phyloP scores from a whole-genome alignment of 1,140 invertebrate species.

The Ectropis grisescens region DNA sequence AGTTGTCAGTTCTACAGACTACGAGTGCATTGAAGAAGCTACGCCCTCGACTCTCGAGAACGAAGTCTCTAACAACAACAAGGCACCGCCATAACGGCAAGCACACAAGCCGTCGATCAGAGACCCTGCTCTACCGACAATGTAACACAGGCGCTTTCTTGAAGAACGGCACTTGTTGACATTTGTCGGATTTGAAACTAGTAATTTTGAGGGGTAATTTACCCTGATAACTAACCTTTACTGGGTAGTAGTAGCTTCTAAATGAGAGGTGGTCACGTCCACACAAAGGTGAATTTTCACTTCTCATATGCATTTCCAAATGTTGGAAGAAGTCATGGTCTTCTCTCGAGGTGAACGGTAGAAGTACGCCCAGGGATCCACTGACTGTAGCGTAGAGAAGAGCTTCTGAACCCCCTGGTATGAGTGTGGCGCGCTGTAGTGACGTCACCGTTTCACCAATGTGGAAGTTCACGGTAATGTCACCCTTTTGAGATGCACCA shows the following conservation, averaged over 20 bases:
- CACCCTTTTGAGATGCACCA: conserved; percentile 97
- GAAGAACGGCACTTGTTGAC: conserved; percentile 35
- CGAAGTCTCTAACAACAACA: conserved; percentile 12
- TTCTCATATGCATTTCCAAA: conserved; percentile 99
- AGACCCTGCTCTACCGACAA: conserved; percentile 39
- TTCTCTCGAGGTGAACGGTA: conserved; percentile 98
- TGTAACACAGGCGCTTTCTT: conserved; percentile 44
- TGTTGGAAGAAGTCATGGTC: conserved; percentile 99
- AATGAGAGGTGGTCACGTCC: conserved; percentile 98
- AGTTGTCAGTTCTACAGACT: conserved; percentile 50
- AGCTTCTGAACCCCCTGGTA: conserved; percentile 97
- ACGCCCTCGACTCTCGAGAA: conserved; percentile 49
- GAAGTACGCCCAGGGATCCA: conserved; percentile 95
- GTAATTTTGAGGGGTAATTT: not conserved
- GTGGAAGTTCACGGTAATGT: conserved; percentile 93
- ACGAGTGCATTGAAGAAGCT: conserved; percentile 21
- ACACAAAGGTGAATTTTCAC: conserved; percentile 95
- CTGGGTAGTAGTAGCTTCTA: conserved; percentile 97
- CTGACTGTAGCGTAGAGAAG: conserved; percentile 96
- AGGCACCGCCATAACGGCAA: conserved; percentile 29
- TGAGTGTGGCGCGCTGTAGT: conserved; percentile 94
- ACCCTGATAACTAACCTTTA: conserved; percentile 78
- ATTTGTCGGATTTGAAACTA: conserved; percentile 28
- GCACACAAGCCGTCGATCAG: conserved; percentile 9
- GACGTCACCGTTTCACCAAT: conserved; percentile 95